Evolutionary conservation across 2,797 vertebrate genomes (phyloP).

Genomic region (Lagodon rhomboides): DNA sequence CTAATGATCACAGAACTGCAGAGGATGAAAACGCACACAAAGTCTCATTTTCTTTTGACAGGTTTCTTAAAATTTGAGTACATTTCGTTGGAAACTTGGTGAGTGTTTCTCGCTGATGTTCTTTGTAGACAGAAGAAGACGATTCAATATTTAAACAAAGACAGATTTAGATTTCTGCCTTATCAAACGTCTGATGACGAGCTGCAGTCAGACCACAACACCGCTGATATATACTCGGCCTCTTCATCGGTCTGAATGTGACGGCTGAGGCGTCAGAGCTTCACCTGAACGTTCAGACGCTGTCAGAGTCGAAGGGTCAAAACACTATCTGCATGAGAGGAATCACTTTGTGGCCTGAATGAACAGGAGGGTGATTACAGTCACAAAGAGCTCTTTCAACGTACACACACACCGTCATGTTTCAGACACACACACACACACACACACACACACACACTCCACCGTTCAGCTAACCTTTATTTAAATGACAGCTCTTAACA

Average conservation of each 20-base stretch:
- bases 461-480: conserved; percentile 77
- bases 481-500: conserved; percentile 84
- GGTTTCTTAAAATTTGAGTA: no score
- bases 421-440: not conserved
- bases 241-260: not conserved
- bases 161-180: no score
- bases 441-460: conserved; percentile 2
- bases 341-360: not conserved
- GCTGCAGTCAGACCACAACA: no score
- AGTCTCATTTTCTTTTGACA: no score
- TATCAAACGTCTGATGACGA: no score
- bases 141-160: no score
- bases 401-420: not conserved
- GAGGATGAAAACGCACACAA: no score
- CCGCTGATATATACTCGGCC: not conserved
- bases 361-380: not conserved
- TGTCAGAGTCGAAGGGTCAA: not conserved
- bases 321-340: not conserved
- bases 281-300: not conserved
- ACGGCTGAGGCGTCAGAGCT: not conserved
- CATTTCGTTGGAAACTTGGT: no score
- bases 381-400: not conserved
- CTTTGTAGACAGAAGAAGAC: no score
- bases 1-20: no score
- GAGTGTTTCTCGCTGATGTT: no score